Percentiles rank a stretch among this genome's conserved stretches.
These are phyloP conservation scores for Lipotes vexillifer DNA, from an alignment of 2,113 vertebrate genomes.

Conservation along the genomic window DNA sequence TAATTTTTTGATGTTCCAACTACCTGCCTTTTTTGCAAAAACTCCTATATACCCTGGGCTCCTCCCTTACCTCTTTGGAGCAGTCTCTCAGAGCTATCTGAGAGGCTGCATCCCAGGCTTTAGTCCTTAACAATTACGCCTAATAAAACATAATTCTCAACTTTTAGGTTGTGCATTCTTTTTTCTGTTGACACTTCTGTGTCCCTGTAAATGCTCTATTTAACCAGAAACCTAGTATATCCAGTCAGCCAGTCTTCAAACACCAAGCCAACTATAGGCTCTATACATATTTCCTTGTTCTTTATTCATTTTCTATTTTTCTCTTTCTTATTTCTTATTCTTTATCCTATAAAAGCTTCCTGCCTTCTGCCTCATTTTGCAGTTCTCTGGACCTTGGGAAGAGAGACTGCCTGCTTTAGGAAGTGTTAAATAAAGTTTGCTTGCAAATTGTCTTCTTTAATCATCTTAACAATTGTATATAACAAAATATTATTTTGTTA, in stretches of 20 bases:
- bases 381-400: neutral
- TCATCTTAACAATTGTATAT: neutral
- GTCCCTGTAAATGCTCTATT: neutral
- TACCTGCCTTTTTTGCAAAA: neutral
- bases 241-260: neutral
- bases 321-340: neutral
- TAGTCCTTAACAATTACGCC: neutral
- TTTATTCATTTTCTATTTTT: neutral
- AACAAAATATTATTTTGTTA: neutral
- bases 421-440: neutral
- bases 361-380: neutral
- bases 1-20: neutral
- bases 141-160: neutral
- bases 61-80: neutral
- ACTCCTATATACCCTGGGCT: neutral
- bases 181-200: neutral
- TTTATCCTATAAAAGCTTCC: neutral
- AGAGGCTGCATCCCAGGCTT: neutral
- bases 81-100: neutral
- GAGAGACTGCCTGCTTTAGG: neutral
- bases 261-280: neutral
- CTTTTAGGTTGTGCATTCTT: neutral
- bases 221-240: neutral
- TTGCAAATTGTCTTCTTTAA: neutral
- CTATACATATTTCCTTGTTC: neutral